phyloP scores from a whole-genome alignment of 2,113 vertebrate species.

The Glaucomys volans region DNA sequence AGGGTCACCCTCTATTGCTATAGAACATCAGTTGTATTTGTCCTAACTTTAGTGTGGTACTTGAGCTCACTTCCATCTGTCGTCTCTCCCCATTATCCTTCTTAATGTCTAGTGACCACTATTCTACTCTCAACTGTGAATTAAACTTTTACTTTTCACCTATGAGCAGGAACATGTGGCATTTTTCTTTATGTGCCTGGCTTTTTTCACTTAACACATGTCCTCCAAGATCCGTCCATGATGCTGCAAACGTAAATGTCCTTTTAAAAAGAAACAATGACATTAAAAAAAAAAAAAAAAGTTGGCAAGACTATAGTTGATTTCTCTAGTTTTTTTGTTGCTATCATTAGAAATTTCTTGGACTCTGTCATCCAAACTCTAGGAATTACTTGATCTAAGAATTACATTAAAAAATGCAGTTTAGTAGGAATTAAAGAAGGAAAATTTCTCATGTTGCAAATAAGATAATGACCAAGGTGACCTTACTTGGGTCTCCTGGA shows the following conservation, averaged over 20 bases:
- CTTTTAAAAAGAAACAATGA: neutral
- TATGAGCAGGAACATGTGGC: neutral
- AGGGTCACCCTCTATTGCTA: too few species aligned
- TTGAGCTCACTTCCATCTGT: neutral
- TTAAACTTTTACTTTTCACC: neutral
- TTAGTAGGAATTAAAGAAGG: conserved; percentile 24
- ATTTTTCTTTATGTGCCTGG: neutral
- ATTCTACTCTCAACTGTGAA: neutral
- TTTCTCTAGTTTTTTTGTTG: neutral
- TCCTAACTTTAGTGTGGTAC: neutral
- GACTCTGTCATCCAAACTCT: conserved; percentile 40
- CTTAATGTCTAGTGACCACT: neutral
- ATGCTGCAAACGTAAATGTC: neutral
- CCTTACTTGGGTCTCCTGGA: neutral
- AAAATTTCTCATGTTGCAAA: neutral
- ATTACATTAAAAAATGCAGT: conserved; percentile 29
- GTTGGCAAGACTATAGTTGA: neutral
- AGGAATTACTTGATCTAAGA: conserved; percentile 56
- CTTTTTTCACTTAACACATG: neutral
- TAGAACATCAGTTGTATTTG: neutral
- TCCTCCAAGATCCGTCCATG: neutral
- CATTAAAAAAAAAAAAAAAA: conserved; percentile 14
- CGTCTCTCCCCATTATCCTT: neutral
- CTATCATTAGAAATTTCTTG: conserved; percentile 40
- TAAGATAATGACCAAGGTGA: neutral